Base-by-base conservation (phyloP, 2,888 invertebrate genomes). In the Nomada lathburiana region DNA sequence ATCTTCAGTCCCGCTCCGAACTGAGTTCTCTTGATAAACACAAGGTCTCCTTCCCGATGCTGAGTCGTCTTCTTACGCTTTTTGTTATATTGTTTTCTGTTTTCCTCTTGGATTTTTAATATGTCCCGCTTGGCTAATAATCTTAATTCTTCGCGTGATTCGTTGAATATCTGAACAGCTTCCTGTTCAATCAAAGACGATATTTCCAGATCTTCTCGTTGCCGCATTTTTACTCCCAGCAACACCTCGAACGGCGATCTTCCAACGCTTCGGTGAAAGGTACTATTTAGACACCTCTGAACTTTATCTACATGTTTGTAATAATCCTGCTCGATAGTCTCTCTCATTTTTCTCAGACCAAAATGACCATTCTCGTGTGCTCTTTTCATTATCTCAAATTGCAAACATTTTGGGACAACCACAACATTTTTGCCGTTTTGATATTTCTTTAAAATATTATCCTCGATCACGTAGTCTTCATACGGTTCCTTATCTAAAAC, bases 71-170 rank as follows among this genome's bases (percentile, higher is more conserved):
- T 64, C 73, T 83, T 89, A 65, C 89, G 79, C 62, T 84, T 79
- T 67, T 65, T 57, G 29, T 77, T 57, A 55, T 80, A 70, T 23
- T 74, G 73, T 59, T 80, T 75, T 63, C 69, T 84, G 71, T 91
- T 92, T 80, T 91, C 90, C 50, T 89, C 79, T 63, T 89, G 85
- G 3, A 88, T 74, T 63, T 83, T 86, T n/a, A 60, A 10, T 10
- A 88, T 75, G 20, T 87, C 75, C 52, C 82, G 65, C 55, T 85
- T 80, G 0, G 83, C 88, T 0, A 75, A 11, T 16, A 64, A 23
- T 69, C 86, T 68, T 20, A 87, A 36, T 13, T 80, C 72, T 20
- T 79, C 75, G 29, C 86, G 76, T 20, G 77, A 59, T 42, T 83
- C 81, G 18, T 75, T 70, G 29, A 80, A 88, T 2, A 76, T 18